Conservation (phyloP, 2,113 vertebrate species). For the Rhipidura dahli region DNA sequence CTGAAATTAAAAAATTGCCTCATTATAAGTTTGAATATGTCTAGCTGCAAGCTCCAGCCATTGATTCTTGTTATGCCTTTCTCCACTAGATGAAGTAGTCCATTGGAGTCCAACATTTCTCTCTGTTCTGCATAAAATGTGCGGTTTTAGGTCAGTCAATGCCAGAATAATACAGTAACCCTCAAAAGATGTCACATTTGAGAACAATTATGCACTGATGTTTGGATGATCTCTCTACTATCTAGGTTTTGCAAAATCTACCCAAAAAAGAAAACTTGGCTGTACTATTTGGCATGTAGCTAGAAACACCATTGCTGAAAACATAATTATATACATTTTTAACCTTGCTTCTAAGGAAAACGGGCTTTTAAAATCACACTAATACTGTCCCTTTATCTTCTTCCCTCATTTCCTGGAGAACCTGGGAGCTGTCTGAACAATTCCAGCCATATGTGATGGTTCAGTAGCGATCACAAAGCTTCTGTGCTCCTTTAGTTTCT, state of each 20-base stretch:
- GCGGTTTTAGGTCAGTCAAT: neutral
- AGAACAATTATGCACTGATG: neutral
- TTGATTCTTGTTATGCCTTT: neutral
- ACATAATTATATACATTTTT: neutral
- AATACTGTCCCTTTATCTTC: neutral
- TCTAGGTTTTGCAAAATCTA: neutral
- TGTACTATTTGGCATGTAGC: neutral
- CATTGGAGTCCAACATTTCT: neutral
- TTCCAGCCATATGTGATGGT: neutral
- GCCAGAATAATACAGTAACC: neutral
- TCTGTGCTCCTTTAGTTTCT: neutral
- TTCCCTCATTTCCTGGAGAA: neutral
- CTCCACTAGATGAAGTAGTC: neutral
- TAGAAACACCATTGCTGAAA: neutral
- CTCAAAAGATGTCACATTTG: neutral
- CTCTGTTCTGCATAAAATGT: neutral
- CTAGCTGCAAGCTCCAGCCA: neutral
- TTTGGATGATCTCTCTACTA: neutral
- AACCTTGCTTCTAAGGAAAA: neutral
- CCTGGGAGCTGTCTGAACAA: neutral
- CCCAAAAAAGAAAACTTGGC: neutral
- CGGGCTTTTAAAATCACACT: neutral
- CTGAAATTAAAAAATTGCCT: neutral
- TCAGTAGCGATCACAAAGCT: neutral
- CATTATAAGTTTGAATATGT: neutral